Conservation (phyloP, 2,888 invertebrate species). For the Thymelicus lineola region DNA sequence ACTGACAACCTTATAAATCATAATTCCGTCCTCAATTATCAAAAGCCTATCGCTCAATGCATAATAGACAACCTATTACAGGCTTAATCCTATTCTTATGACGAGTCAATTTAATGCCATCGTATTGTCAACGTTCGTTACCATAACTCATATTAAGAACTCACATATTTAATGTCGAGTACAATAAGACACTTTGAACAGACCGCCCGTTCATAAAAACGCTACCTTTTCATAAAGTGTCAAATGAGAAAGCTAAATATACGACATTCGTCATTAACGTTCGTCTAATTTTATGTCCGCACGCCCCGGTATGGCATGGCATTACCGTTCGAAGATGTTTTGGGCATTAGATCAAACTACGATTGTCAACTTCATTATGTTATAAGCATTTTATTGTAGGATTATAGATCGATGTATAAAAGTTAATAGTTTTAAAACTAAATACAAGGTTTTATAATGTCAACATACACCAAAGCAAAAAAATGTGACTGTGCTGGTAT, state of each 20-base stretch:
- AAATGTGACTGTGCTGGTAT: no score
- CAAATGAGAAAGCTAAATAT: constrained; percentile 72
- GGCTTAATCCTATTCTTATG: constrained; percentile 75
- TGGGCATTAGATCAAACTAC: constrained; percentile 1
- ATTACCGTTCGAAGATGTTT: constrained; percentile 4
- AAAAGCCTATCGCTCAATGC: constrained; percentile 68
- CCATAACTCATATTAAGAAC: constrained; percentile 76
- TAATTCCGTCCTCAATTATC: constrained; percentile 74
- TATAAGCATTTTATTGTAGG: no score
- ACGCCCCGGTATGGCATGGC: constrained; percentile 31
- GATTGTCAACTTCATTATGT: no score
- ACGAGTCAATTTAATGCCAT: constrained; percentile 76
- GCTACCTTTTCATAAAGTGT: constrained; percentile 72
- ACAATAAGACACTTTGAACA: constrained; percentile 60
- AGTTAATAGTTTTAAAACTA: no score
- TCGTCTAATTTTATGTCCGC: constrained; percentile 69
- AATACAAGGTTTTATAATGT: no score
- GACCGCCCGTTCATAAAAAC: constrained; percentile 63
- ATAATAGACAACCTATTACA: constrained; percentile 71
- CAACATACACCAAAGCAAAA: no score
- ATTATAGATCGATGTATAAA: no score
- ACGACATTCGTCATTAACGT: constrained; percentile 74
- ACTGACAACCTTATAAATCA: constrained; percentile 75
- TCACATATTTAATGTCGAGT: constrained; percentile 67
- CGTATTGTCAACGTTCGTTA: constrained; percentile 70